Conservation (phyloP, 1,140 invertebrate genomes). For the Orius insidiosus region DNA sequence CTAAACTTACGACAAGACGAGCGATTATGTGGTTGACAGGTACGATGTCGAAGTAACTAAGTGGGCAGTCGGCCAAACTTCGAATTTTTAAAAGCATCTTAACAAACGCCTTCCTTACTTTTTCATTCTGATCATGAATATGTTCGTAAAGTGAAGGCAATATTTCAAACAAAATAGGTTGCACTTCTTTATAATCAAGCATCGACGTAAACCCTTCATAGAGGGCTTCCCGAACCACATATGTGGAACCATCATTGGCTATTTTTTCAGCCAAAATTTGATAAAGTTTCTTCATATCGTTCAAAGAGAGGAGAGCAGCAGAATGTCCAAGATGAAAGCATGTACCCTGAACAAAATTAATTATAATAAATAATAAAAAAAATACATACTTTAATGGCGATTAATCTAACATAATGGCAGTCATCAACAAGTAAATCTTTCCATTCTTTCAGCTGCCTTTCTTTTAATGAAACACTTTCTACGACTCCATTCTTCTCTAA, state of each 20-base stretch:
- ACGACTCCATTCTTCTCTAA: conserved; percentile 17
- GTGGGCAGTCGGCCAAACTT: neutral
- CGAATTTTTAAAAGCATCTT: conserved; percentile 17
- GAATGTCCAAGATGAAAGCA: conserved; percentile 11
- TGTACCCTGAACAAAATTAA: conserved; percentile 15
- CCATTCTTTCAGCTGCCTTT: conserved; percentile 19
- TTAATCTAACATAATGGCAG: conserved; percentile 18
- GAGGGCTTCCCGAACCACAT: conserved; percentile 15
- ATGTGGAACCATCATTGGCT: conserved; percentile 15
- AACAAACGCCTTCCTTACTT: conserved; percentile 18
- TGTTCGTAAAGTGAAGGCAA: conserved; percentile 12
- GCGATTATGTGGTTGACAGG: conserved; percentile 15
- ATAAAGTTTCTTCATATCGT: conserved; percentile 14
- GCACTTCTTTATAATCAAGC: neutral
- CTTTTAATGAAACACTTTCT: conserved; percentile 15
- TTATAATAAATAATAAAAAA: neutral
- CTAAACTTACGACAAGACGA: conserved; percentile 18
- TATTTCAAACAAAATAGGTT: conserved; percentile 1
- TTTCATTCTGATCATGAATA: conserved; percentile 20
- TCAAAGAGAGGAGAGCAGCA: conserved; percentile 14
- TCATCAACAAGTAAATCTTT: conserved; percentile 18
- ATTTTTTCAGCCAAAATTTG: conserved; percentile 13
- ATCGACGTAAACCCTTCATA: conserved; percentile 16
- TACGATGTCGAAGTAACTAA: conserved; percentile 17
- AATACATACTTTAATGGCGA: conserved; percentile 18